Conservation (phyloP, 2,797 vertebrate species). For the Poeciliopsis paucimaculata region DNA sequence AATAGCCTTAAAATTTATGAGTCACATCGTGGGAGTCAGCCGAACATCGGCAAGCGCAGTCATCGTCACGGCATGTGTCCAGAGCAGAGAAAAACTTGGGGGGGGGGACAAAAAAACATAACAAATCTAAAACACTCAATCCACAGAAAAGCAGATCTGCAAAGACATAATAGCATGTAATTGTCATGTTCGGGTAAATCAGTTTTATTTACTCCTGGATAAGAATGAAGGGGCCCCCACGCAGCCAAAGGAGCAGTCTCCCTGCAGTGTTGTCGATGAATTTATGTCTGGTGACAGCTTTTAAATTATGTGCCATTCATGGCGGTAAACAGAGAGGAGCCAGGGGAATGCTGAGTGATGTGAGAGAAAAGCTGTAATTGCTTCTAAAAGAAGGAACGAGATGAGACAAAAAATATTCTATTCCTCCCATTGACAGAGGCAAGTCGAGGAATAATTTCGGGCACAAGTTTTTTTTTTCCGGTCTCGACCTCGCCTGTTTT, state of each 20-base stretch:
- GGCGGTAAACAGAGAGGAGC: conserved; percentile 34
- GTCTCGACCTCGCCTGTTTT: background rate
- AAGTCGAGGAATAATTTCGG: background rate
- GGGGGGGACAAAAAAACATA: background rate
- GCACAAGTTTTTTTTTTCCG: background rate
- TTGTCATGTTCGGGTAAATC: conserved; percentile 35
- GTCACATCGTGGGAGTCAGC: conserved; percentile 57
- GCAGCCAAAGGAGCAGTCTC: conserved; percentile 44
- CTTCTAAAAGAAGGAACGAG: conserved; percentile 4
- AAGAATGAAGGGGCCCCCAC: conserved; percentile 25
- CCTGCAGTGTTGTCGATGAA: conserved; percentile 27
- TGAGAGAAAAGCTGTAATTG: conserved; percentile 11
- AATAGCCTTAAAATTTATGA: conserved; percentile 47
- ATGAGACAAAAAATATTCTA: conserved; percentile 5
- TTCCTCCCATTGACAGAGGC: background rate
- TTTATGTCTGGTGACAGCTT: conserved; percentile 39
- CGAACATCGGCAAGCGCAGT: conserved; percentile 27
- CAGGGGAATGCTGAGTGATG: conserved; percentile 22
- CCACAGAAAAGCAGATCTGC: conserved; percentile 37
- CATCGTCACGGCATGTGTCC: conserved; percentile 43
- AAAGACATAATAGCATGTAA: conserved; percentile 19
- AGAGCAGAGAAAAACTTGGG: conserved; percentile 35
- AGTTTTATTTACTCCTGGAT: conserved; percentile 43
- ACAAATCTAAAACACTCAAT: conserved; percentile 1
- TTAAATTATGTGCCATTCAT: conserved; percentile 39